phyloP scores from a whole-genome alignment of 2,888 invertebrate genomes.

The Dryomyza anilis region DNA sequence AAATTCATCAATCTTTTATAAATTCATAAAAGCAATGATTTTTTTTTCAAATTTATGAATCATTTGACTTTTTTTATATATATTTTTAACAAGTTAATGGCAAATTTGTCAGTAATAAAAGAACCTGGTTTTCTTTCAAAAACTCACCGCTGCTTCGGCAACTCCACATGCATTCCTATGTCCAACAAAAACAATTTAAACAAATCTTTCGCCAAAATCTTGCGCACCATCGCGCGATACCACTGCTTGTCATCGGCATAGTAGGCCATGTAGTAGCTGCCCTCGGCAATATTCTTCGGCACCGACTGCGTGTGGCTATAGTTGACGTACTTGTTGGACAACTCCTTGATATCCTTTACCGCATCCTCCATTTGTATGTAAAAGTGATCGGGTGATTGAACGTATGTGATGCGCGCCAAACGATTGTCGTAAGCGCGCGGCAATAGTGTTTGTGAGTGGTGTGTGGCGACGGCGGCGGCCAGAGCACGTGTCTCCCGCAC shows the following conservation, averaged over 20 bases:
- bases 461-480: not conserved
- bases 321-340: conserved; percentile 39
- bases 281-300: conserved; percentile 56
- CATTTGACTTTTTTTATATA: not conserved
- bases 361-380: conserved; percentile 59
- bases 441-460: conserved; percentile 2
- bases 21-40: no score
- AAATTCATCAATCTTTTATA: no score
- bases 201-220: conserved; percentile 48
- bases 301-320: conserved; percentile 34
- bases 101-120: not conserved
- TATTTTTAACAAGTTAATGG: no score
- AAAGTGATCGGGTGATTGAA: conserved; percentile 69
- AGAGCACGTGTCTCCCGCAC: not conserved
- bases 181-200: conserved; percentile 70
- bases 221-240: conserved; percentile 65
- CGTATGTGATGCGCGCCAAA: conserved; percentile 62
- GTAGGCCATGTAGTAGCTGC: conserved; percentile 69
- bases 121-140: not conserved
- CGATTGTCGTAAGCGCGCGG: not conserved
- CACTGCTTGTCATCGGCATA: conserved; percentile 66
- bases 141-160: conserved; percentile 63
- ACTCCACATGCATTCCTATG: conserved; percentile 66
- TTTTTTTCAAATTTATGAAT: no score
- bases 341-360: conserved; percentile 32